These are phyloP conservation scores for Graphium colonna DNA, from an alignment of 2,888 invertebrate species.

Conservation along the genomic window DNA sequence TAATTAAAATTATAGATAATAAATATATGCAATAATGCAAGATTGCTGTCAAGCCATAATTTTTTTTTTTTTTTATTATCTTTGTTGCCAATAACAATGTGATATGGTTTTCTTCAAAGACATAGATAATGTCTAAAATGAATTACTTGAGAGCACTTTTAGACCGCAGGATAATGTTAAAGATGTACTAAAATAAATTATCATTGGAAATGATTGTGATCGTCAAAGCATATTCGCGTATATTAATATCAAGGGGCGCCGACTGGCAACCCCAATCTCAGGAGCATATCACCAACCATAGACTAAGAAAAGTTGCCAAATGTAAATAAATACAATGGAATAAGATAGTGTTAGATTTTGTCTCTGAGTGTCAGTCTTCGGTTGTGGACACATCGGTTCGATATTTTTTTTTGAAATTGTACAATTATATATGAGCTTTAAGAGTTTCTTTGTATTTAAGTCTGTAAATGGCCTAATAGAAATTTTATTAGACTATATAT, in stretches of 20 bases:
- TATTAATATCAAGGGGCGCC: slow-evolving; percentile 56
- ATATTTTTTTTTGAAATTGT: slow-evolving; percentile 1
- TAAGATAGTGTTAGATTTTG: slow-evolving; percentile 42
- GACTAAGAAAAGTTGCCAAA: slow-evolving; percentile 75
- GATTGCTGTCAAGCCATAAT: not conserved
- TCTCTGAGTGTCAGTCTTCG: slow-evolving; percentile 53
- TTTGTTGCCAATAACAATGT: not conserved
- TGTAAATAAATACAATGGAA: slow-evolving; percentile 64
- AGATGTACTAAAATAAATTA: slow-evolving; percentile 35
- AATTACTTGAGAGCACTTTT: slow-evolving; percentile 21
- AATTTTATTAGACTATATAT: not conserved
- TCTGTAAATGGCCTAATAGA: slow-evolving; percentile 17
- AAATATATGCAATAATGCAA: not conserved
- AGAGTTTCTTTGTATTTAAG: slow-evolving; percentile 19
- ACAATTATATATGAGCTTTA: slow-evolving; percentile 5
- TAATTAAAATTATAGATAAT: not conserved
- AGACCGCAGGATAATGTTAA: slow-evolving; percentile 22
- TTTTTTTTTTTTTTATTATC: not conserved
- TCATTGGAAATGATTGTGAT: slow-evolving; percentile 66
- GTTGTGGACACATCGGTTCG: slow-evolving; percentile 51
- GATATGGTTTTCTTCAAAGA: slow-evolving; percentile 11
- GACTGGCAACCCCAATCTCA: slow-evolving; percentile 58
- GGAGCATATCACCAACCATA: slow-evolving; percentile 73
- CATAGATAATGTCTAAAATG: slow-evolving; percentile 14
- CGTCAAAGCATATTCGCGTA: slow-evolving; percentile 46